Percentiles rank a stretch among this genome's conserved stretches.
Evolutionary conservation across 1,140 invertebrate genomes (phyloP).

Genomic region (Araneus ventricosus): DNA sequence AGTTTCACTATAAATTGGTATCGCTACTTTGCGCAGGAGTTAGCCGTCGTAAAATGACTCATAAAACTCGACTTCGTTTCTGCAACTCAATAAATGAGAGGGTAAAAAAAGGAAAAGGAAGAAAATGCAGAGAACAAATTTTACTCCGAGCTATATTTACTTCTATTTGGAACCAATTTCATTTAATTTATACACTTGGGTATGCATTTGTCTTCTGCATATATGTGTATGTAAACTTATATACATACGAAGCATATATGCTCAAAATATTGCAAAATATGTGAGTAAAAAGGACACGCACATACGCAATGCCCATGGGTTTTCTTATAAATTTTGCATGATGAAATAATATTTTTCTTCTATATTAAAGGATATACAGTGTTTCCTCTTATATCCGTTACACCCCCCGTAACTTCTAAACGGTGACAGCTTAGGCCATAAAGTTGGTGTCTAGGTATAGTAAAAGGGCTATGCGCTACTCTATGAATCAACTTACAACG

Average conservation of each 20-base stretch:
- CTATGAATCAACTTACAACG: too few relatives aligned
- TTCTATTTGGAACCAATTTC: slow-evolving; percentile 33
- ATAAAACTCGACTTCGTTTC: slow-evolving; percentile 39
- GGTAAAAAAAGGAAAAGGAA: background rate
- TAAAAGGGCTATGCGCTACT: too few relatives aligned
- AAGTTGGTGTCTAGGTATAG: too few relatives aligned
- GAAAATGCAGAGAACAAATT: slow-evolving; percentile 1
- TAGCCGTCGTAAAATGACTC: slow-evolving; percentile 56
- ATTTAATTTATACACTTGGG: background rate
- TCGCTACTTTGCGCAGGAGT: slow-evolving; percentile 51
- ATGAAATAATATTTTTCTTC: too few relatives aligned
- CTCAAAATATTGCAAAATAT: background rate
- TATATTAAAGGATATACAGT: too few relatives aligned
- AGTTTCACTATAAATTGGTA: slow-evolving; percentile 45
- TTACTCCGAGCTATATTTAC: background rate
- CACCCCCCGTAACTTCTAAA: too few relatives aligned
- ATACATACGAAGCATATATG: background rate
- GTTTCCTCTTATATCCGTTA: too few relatives aligned
- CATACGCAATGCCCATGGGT: background rate
- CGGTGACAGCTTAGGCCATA: too few relatives aligned
- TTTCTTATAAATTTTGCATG: too few relatives aligned
- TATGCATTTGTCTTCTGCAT: background rate
- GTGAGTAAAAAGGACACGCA: background rate
- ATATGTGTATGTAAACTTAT: background rate
- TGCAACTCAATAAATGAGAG: slow-evolving; percentile 19